Conservation (phyloP, 2,888 invertebrate genomes). For the Dolichopus griseipennis region DNA sequence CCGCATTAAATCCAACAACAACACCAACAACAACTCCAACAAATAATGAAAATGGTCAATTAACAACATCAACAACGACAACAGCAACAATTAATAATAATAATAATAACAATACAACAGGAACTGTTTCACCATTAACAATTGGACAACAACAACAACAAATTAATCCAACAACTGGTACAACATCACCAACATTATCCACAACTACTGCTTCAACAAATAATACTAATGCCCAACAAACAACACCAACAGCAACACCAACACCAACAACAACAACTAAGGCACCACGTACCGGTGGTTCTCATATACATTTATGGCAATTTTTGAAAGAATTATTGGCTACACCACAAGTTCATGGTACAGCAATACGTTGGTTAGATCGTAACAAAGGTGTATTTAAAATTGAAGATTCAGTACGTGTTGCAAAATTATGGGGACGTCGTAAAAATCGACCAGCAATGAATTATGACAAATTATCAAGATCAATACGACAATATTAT, state of each 20-base stretch:
- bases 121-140: slow-evolving; percentile 17
- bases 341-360: slow-evolving; percentile 79
- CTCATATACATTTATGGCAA: slow-evolving; percentile 98
- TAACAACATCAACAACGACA: not conserved
- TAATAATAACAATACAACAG: slow-evolving; percentile 19
- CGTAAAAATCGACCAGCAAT: slow-evolving; percentile 97
- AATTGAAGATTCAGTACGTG: slow-evolving; percentile 95
- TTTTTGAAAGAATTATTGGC: slow-evolving; percentile 92
- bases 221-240: slow-evolving; percentile 18
- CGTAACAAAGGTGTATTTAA: slow-evolving; percentile 92
- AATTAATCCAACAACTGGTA: slow-evolving; percentile 30
- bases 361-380: slow-evolving; percentile 96
- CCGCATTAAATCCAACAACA: slow-evolving; percentile 18
- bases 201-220: slow-evolving; percentile 34
- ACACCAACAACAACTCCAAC: not conserved
- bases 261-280: slow-evolving; percentile 19
- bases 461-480: slow-evolving; percentile 98
- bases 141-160: slow-evolving; percentile 8
- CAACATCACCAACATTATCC: slow-evolving; percentile 23
- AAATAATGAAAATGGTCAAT: slow-evolving; percentile 10
- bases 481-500: slow-evolving; percentile 97
- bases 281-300: slow-evolving; percentile 51
- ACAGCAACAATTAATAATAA: slow-evolving; percentile 18
- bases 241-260: slow-evolving; percentile 33
- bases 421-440: slow-evolving; percentile 96